Evolutionary conservation across 2,113 vertebrate genomes (phyloP).

Genomic region (Callospermophilus lateralis): DNA sequence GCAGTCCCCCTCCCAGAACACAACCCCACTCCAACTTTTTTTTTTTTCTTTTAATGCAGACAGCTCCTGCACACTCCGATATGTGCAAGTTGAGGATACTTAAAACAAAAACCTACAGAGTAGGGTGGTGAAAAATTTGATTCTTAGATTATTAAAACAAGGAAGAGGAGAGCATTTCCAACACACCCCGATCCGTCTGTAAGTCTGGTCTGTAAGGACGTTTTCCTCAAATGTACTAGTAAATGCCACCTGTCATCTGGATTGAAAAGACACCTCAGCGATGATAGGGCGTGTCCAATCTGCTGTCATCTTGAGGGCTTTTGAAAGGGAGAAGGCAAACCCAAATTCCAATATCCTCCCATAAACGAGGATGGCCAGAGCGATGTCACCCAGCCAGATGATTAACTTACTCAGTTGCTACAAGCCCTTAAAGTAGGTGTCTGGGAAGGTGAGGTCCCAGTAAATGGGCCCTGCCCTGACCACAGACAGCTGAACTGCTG

Average conservation of each 20-base stretch:
- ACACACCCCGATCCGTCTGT: no score
- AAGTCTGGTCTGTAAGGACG: not conserved
- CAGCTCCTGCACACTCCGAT: accelerated
- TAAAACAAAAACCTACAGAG: not conserved
- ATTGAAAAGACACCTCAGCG: not conserved
- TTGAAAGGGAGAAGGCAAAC: not conserved
- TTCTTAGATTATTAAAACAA: constrained; percentile 1
- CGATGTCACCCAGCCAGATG: not conserved
- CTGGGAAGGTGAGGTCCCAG: not conserved
- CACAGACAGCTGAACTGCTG: not conserved
- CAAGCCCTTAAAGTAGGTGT: not conserved
- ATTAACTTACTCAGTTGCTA: not conserved
- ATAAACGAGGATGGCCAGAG: not conserved
- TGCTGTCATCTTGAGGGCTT: not conserved
- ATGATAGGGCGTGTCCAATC: not conserved
- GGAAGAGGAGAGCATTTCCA: not conserved
- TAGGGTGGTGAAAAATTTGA: not conserved
- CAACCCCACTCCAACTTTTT: not conserved
- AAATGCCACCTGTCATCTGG: not conserved
- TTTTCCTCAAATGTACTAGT: not conserved
- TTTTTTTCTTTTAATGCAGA: no score
- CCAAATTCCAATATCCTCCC: not conserved
- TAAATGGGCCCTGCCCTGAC: not conserved
- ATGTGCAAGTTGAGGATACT: not conserved
- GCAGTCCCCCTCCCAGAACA: not conserved